Evolutionary conservation across 2,113 vertebrate species (phyloP).

Genomic region (Indri indri): DNA sequence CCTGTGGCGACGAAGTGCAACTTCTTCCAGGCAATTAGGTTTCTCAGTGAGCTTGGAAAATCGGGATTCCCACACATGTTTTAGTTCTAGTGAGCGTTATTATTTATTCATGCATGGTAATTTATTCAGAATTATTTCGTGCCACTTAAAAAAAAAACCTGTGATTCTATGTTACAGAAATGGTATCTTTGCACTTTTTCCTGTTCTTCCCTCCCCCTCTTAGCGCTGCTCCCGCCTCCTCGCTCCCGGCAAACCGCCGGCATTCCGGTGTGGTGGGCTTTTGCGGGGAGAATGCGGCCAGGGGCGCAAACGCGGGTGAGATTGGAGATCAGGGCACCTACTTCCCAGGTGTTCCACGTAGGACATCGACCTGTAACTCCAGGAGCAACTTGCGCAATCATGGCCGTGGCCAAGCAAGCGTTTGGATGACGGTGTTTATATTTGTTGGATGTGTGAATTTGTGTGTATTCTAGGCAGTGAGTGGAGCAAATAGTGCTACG

Average conservation of each 20-base stretch:
- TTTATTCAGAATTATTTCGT: background rate
- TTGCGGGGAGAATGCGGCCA: background rate
- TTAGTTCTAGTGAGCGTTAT: slow-evolving; percentile 26
- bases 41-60: slow-evolving; percentile 11
- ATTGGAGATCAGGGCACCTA: background rate
- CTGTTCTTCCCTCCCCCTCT: background rate
- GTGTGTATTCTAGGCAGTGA: background rate
- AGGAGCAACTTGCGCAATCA: background rate
- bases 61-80: slow-evolving; percentile 43
- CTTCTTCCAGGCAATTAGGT: slow-evolving; percentile 50
- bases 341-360: background rate
- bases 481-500: background rate
- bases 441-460: background rate
- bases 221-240: background rate
- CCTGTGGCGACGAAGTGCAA: slow-evolving; percentile 4
- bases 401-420: background rate
- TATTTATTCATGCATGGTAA: slow-evolving; percentile 47
- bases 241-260: background rate
- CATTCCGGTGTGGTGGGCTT: background rate
- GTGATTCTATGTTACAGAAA: background rate
- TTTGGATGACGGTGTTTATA: background rate
- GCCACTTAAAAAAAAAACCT: background rate
- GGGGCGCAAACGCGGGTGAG: background rate
- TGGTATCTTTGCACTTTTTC: background rate
- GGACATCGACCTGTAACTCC: background rate